Conservation (phyloP, 2,888 invertebrate species). For the Latheticus oryzae region DNA sequence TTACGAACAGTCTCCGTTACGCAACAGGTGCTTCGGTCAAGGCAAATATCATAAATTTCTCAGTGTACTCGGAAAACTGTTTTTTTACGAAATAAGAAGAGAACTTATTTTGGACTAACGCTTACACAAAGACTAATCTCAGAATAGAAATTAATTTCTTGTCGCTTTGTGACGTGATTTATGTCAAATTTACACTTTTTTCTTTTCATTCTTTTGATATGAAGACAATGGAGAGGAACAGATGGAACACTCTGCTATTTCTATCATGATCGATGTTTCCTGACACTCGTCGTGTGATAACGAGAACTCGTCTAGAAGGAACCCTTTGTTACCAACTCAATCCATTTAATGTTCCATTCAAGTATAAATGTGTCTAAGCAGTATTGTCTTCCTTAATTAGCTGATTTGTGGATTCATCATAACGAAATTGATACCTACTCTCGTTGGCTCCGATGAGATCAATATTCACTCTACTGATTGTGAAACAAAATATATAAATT, state of each 20-base stretch:
- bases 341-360: slow-evolving; percentile 27
- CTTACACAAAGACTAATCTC: slow-evolving; percentile 12
- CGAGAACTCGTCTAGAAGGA: slow-evolving; percentile 15
- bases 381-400: slow-evolving; percentile 22
- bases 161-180: slow-evolving; percentile 7
- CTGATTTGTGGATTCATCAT: slow-evolving; percentile 9
- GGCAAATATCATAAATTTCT: slow-evolving; percentile 43
- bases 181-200: slow-evolving; percentile 15
- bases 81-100: slow-evolving; percentile 14
- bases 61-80: slow-evolving; percentile 21
- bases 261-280: slow-evolving; percentile 36
- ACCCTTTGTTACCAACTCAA: slow-evolving; percentile 33
- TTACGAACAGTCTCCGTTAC: slow-evolving; percentile 37
- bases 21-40: slow-evolving; percentile 44
- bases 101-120: slow-evolving; percentile 19
- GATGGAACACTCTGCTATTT: slow-evolving; percentile 19
- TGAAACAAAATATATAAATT: slow-evolving; percentile 2
- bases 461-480: neutral
- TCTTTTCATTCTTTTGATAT: slow-evolving; percentile 9
- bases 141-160: slow-evolving; percentile 14
- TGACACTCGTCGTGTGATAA: slow-evolving; percentile 31
- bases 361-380: slow-evolving; percentile 10
- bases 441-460: neutral
- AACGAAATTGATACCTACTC: no score
- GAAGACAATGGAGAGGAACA: slow-evolving; percentile 13